phyloP scores from a whole-genome alignment of 2,797 vertebrate genomes.

The Taeniopygia guttata region DNA sequence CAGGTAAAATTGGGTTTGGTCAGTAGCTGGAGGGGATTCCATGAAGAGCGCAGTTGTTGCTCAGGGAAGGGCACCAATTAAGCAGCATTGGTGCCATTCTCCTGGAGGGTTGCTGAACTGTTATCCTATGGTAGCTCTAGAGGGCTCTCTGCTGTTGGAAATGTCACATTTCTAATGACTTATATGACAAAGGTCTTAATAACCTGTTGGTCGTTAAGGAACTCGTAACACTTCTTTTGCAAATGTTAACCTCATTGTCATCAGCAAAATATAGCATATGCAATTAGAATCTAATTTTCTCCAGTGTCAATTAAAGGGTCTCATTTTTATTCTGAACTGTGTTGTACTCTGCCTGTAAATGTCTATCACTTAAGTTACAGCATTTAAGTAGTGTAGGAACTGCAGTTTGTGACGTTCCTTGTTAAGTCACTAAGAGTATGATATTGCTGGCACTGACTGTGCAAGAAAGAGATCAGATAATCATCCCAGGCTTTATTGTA shows the following conservation, averaged over 20 bases:
- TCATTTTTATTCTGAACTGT: not conserved
- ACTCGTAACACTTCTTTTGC: not conserved
- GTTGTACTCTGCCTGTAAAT: not conserved
- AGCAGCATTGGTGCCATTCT: not conserved
- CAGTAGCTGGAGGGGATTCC: not conserved
- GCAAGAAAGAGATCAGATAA: not conserved
- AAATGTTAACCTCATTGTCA: not conserved
- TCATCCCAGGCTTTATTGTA: not conserved
- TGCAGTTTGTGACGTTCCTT: not conserved
- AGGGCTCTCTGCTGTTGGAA: conserved; percentile 66
- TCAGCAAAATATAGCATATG: conserved; percentile 10
- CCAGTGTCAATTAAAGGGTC: not conserved
- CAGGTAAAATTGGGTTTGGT: not conserved
- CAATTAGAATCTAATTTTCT: conserved; percentile 33
- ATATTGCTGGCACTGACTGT: not conserved
- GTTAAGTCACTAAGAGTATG: not conserved
- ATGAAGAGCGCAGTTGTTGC: not conserved
- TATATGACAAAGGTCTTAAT: not conserved
- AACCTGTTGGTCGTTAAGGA: conserved; percentile 27
- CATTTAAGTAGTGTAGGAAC: not conserved
- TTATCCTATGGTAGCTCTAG: conserved; percentile 51
- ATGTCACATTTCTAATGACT: not conserved
- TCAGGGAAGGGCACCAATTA: not conserved
- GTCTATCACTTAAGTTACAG: not conserved
- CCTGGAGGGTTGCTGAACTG: not conserved